Evolutionary conservation across 2,888 invertebrate genomes (phyloP), one percentile per base, ranked within the genome.

Genomic region (Drosophila buzzatii): DNA sequence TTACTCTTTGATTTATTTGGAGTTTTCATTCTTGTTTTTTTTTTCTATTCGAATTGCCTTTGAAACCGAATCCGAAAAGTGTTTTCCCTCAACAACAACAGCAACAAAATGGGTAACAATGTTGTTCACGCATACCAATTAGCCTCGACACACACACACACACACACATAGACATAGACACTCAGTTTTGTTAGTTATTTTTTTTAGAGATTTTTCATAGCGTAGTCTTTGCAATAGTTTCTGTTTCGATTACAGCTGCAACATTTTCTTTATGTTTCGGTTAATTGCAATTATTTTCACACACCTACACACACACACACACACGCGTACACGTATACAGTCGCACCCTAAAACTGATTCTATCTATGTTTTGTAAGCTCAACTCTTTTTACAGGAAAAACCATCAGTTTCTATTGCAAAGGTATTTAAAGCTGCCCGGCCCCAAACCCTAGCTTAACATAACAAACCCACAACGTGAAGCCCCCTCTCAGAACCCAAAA

Each of bases 341-440:
- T 35, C 23, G 63, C 45, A 70, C 62, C 61, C 44, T 51, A 33
- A 61, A 64, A 37, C n/a, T 37, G 33, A 39, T 16, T 37, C 57
- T 45, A 64, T 72, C 53, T 71, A 66, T 79, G 74, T 84, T 74
- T 87, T 89, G 90, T 85, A 86, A 86, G 90, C 90, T 88, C 68
- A 79, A 82, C 87, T 91, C 85, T 91, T 86, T 81, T 91, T 91
- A 75, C 91, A 91, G 91, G 91, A 91, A 91, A 87, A 91, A 91
- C 80, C 91, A 91, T 89, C 91, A 91, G 77, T 91, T 90, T 90
- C 80, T 89, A 76, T 90, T 91, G 79, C 89, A 82, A 85, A 91
- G 91, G 91, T 91, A 90, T 89, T 91, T 91, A 88, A 86, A 82
- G 81, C 87, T 90, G 89, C 90, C 84, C 49, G 59, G 51, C 8